These are phyloP conservation scores for Hippopotamyrus pictus DNA, from an alignment of 2,797 vertebrate genomes.

Conservation along the genomic window DNA sequence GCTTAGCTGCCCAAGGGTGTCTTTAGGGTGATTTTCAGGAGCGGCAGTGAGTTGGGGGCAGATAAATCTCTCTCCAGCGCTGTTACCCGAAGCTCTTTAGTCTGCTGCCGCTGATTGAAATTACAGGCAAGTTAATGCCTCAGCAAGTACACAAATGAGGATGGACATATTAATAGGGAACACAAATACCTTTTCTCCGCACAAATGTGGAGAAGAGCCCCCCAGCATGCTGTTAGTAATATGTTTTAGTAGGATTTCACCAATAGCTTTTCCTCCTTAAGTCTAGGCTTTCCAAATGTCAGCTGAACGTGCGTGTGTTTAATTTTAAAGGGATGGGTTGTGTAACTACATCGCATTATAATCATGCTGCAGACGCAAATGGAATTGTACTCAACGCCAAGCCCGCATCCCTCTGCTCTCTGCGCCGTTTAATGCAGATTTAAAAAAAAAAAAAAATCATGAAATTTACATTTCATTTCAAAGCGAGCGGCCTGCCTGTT, in stretches of 20 bases:
- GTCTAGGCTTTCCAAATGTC: constrained; percentile 46
- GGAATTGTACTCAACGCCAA: constrained; percentile 39
- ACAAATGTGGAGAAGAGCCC: constrained; percentile 52
- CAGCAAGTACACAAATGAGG: constrained; percentile 42
- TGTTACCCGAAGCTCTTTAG: constrained; percentile 51
- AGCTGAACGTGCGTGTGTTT: constrained; percentile 52
- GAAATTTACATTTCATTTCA: constrained; percentile 75
- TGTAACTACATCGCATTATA: constrained; percentile 65
- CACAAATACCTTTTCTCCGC: constrained; percentile 41
- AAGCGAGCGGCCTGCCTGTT: constrained; percentile 73
- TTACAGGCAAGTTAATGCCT: constrained; percentile 58
- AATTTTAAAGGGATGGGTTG: constrained; percentile 61
- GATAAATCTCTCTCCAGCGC: constrained; percentile 59
- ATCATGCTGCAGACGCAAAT: constrained; percentile 61
- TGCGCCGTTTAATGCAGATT: constrained; percentile 67
- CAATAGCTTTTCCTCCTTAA: constrained; percentile 55
- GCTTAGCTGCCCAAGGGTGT: constrained; percentile 47
- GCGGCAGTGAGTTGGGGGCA: constrained; percentile 44
- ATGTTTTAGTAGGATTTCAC: constrained; percentile 53
- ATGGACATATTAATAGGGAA: constrained; percentile 40
- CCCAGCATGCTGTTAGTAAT: constrained; percentile 49
- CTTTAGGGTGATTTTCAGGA: constrained; percentile 54
- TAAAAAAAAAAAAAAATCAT: constrained; percentile 63
- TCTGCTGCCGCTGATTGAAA: constrained; percentile 46
- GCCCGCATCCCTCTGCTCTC: constrained; percentile 58